A percentile compares a stretch with the other conserved stretches of the same genome.
Conservation (phyloP, 2,797 vertebrate species). For the Vespertilio murinus region DNA sequence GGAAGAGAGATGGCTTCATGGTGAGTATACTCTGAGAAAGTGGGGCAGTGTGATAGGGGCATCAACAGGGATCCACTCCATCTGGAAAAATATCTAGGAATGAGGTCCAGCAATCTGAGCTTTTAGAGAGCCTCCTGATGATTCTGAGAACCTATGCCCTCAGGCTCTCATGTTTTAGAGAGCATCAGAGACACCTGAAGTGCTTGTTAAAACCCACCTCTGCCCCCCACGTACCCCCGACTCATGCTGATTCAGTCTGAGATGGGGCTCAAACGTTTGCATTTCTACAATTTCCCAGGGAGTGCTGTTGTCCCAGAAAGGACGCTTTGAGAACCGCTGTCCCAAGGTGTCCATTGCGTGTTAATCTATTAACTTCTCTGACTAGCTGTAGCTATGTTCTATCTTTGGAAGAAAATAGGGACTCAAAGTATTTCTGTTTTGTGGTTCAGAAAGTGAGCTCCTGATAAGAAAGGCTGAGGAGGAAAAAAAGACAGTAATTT, state of each 20-base stretch:
- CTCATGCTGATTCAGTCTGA: neutral
- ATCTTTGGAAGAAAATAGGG: neutral
- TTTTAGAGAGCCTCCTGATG: neutral
- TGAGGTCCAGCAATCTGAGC: neutral
- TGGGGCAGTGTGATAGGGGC: neutral
- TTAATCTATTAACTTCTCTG: neutral
- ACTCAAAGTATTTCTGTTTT: neutral
- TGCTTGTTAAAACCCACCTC: neutral
- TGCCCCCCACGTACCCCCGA: rapidly evolving
- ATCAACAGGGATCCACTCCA: neutral
- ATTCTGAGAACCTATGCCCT: neutral
- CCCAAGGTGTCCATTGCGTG: neutral
- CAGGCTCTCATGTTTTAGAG: neutral
- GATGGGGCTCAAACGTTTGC: neutral
- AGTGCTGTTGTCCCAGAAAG: neutral
- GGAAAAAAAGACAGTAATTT: neutral
- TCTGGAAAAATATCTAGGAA: neutral
- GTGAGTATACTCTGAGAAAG: neutral
- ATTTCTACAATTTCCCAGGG: neutral
- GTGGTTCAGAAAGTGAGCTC: neutral
- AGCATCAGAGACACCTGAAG: neutral
- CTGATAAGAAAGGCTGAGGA: neutral
- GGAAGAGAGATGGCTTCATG: neutral
- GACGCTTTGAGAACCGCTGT: neutral
- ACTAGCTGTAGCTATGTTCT: neutral